A percentile compares a stretch with the other conserved stretches of the same genome.
phyloP scores from a whole-genome alignment of 2,113 vertebrate genomes.

The Irena cyanogastra region DNA sequence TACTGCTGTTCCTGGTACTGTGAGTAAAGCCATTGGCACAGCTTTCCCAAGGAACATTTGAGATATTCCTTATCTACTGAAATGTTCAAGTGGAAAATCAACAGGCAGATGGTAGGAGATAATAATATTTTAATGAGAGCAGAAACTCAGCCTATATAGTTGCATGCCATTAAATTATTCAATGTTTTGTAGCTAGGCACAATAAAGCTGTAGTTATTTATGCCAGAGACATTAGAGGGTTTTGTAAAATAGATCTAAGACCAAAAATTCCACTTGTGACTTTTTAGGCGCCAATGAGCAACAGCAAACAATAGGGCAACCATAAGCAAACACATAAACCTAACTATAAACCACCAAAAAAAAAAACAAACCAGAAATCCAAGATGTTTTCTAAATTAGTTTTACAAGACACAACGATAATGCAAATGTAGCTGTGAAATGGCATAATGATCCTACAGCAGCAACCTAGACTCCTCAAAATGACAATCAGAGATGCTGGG shows the following conservation, averaged over 20 bases:
- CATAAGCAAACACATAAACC: not conserved
- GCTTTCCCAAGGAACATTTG: not conserved
- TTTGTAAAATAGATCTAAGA: not conserved
- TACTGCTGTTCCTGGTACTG: not conserved
- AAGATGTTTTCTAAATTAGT: not conserved
- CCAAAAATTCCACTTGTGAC: not conserved
- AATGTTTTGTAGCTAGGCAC: not conserved
- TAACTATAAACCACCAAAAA: not conserved
- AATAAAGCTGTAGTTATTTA: not conserved
- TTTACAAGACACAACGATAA: not conserved
- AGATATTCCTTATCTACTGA: not conserved
- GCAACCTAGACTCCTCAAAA: not conserved
- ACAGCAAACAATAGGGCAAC: not conserved
- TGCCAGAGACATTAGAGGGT: not conserved
- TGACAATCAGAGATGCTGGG: not conserved
- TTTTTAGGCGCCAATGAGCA: not conserved
- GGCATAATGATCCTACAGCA: not conserved
- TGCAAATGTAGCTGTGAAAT: not conserved
- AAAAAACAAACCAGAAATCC: not conserved
- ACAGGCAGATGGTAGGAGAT: not conserved
- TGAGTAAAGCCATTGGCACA: not conserved
- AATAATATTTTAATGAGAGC: slow-evolving; percentile 28
- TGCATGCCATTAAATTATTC: slow-evolving; percentile 5
- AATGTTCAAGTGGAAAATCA: slow-evolving; percentile 30
- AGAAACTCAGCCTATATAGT: not conserved